A percentile compares a stretch with the other conserved stretches of the same genome.
phyloP scores from a whole-genome alignment of 2,888 invertebrate species.

The Dorcus hopei region DNA sequence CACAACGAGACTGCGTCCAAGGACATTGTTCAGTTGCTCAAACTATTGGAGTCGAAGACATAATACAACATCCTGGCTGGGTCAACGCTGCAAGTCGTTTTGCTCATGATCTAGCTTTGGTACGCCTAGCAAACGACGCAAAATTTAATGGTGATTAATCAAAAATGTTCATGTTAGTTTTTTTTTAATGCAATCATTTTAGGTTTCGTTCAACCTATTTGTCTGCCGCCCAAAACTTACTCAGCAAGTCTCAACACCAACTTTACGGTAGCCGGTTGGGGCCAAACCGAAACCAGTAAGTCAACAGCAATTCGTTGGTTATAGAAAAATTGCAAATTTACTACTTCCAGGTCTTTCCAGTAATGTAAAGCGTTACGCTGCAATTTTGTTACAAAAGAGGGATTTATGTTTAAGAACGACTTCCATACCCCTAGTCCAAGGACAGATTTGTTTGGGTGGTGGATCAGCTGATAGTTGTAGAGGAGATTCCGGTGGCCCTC shows the following conservation, averaged over 20 bases:
- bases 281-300: constrained; percentile 43
- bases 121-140: constrained; percentile 40
- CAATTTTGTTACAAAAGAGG: constrained; percentile 20
- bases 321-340: background rate
- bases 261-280: constrained; percentile 48
- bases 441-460: constrained; percentile 69
- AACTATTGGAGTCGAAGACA: constrained; percentile 42
- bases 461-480: constrained; percentile 64
- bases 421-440: constrained; percentile 3
- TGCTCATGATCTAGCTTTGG: constrained; percentile 47
- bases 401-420: constrained; percentile 9
- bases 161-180: background rate
- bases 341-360: constrained; percentile 30
- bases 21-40: constrained; percentile 43
- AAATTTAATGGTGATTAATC: constrained; percentile 36
- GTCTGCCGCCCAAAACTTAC: constrained; percentile 34
- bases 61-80: constrained; percentile 44
- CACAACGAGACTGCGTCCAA: constrained; percentile 45
- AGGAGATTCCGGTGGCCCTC: constrained; percentile 73
- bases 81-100: constrained; percentile 6
- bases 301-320: background rate
- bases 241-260: constrained; percentile 29
- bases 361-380: constrained; percentile 32
- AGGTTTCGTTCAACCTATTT: constrained; percentile 41
- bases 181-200: constrained; percentile 31